phyloP scores from a whole-genome alignment of 2,113 vertebrate genomes.

The Austrofundulus limnaeus region DNA sequence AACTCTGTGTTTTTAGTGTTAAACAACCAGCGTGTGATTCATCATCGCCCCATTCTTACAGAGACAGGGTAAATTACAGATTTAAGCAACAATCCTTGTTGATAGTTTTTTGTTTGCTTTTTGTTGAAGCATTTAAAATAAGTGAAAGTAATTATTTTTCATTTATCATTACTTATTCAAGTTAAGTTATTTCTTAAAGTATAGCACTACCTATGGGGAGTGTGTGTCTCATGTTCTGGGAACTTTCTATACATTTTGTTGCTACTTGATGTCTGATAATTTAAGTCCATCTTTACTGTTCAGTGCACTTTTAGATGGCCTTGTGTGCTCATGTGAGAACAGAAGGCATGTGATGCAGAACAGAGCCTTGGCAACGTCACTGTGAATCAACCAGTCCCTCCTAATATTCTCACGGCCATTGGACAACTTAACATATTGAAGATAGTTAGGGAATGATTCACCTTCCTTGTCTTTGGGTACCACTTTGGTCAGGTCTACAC shows the following conservation, averaged over 20 bases:
- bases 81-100: too few species aligned
- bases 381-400: background rate
- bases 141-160: too few species aligned
- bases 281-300: constrained; percentile 5
- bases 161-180: too few species aligned
- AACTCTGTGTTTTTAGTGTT: too few species aligned
- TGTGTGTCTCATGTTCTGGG: background rate
- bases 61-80: too few species aligned
- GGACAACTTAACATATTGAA: background rate
- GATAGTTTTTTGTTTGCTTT: too few species aligned
- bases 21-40: too few species aligned
- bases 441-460: background rate
- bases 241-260: background rate
- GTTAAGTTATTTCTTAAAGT: too few species aligned
- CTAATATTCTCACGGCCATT: background rate
- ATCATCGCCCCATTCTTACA: too few species aligned
- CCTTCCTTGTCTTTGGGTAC: constrained; percentile 4
- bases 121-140: too few species aligned
- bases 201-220: background rate
- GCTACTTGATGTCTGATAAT: background rate
- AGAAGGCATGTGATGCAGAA: constrained; percentile 5
- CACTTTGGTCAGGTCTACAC: constrained; percentile 3
- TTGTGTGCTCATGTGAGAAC: constrained; percentile 2
- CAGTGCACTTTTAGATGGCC: constrained; percentile 4
- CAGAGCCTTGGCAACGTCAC: background rate